Conservation (phyloP, 2,888 invertebrate genomes). For the Tetropium fuscum region DNA sequence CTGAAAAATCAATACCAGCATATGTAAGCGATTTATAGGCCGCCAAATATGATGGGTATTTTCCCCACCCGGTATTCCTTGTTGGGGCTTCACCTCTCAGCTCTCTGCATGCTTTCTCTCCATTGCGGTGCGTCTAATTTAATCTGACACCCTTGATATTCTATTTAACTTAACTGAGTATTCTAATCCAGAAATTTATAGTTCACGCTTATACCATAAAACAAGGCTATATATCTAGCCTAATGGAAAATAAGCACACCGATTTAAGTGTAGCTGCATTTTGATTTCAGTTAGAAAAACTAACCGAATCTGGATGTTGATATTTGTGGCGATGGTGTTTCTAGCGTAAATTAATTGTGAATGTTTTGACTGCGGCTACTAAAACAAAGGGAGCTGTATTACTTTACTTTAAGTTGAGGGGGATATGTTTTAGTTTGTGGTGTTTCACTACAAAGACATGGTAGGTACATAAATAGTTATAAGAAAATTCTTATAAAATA, state of each 20-base stretch:
- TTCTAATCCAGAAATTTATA: conserved; percentile 27
- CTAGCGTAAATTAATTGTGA: conserved; percentile 19
- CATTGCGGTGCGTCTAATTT: conserved; percentile 4
- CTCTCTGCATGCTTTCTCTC: neutral
- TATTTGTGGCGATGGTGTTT: conserved; percentile 2
- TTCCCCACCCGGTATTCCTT: too few species aligned
- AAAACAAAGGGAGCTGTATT: conserved; percentile 18
- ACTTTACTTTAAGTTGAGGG: neutral
- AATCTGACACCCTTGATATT: conserved; percentile 16
- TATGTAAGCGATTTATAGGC: too few species aligned
- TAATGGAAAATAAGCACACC: conserved; percentile 27
- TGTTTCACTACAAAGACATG: too few species aligned
- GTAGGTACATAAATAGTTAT: too few species aligned
- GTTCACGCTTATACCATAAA: conserved; percentile 9
- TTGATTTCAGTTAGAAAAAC: conserved; percentile 7
- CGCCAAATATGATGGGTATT: too few species aligned
- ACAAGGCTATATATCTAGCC: conserved; percentile 17
- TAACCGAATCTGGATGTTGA: conserved; percentile 6
- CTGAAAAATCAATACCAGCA: too few species aligned
- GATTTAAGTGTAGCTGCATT: conserved; percentile 2
- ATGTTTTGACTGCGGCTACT: conserved; percentile 19
- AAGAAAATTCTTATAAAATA: too few species aligned
- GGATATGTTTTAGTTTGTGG: conserved; percentile 1
- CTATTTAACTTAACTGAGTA: conserved; percentile 23
- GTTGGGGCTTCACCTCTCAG: neutral